Conservation (phyloP, 92 coral and sea anemone species). For the Actinernus sp. region DNA sequence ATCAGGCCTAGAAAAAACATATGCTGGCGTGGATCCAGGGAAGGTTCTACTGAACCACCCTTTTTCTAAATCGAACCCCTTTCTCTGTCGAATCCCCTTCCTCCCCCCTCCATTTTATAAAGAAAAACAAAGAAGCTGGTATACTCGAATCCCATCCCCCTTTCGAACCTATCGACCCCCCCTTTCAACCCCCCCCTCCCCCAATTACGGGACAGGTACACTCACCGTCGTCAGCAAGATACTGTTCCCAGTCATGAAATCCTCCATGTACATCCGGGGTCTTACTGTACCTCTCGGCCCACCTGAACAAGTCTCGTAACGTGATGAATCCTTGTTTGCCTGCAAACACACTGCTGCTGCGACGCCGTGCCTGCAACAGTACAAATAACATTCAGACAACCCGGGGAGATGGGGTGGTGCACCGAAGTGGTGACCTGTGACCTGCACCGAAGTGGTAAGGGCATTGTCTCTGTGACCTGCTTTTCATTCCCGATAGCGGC, state of each 20-base stretch:
- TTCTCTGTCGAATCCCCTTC: no score
- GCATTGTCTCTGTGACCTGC: no score
- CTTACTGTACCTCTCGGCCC: constrained; percentile 97
- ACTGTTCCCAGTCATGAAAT: constrained; percentile 96
- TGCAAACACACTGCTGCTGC: constrained; percentile 91
- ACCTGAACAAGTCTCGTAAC: constrained; percentile 91
- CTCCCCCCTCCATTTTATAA: no score
- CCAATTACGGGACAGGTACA: background rate
- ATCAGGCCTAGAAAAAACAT: no score
- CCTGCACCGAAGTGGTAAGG: no score
- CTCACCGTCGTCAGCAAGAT: constrained; percentile 96
- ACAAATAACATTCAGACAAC: background rate
- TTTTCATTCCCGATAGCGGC: no score
- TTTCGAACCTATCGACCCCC: background rate
- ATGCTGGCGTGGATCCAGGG: no score
- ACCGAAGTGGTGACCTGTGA: background rate
- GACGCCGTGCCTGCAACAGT: constrained; percentile 74
- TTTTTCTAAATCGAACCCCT: no score
- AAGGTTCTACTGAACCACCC: no score
- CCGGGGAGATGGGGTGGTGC: background rate
- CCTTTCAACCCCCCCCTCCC: background rate
- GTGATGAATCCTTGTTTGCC: constrained; percentile 98
- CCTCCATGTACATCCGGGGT: constrained; percentile 67
- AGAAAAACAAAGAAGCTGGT: no score
- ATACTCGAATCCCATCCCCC: no score